Percentiles rank a stretch among this genome's conserved stretches.
Conservation (phyloP, 2,797 vertebrate genomes). For the Lithobates sylvaticus region DNA sequence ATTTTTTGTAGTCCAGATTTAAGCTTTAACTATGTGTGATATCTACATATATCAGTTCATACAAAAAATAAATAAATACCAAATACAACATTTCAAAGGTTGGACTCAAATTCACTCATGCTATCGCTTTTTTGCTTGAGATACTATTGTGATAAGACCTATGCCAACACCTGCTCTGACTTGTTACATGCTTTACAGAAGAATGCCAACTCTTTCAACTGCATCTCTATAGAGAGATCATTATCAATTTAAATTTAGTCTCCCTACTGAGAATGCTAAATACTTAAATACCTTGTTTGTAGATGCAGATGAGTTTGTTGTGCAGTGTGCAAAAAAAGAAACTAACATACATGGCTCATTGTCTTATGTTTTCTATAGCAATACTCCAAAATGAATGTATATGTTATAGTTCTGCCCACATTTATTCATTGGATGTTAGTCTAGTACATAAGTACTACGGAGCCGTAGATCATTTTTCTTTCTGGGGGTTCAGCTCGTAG, state of each 20-base stretch:
- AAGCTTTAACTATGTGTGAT: too few relatives aligned
- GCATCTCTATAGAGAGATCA: not conserved
- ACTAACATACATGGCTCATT: not conserved
- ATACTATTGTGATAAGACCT: not conserved
- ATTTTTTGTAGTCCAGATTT: too few relatives aligned
- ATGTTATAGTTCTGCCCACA: too few relatives aligned
- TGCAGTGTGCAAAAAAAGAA: not conserved
- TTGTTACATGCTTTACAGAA: not conserved
- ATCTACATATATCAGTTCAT: not conserved
- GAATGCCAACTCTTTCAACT: too few relatives aligned
- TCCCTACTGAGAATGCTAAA: not conserved
- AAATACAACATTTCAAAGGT: not conserved
- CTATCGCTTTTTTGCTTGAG: too few relatives aligned
- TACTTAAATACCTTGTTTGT: not conserved
- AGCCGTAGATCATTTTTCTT: too few relatives aligned
- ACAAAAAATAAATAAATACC: too few relatives aligned
- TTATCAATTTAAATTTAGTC: not conserved
- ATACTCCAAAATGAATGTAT: not conserved
- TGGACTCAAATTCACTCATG: too few relatives aligned
- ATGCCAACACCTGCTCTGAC: constrained; percentile 5
- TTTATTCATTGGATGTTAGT: too few relatives aligned
- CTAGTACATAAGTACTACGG: too few relatives aligned
- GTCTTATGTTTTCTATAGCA: not conserved
- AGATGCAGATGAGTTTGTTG: not conserved
- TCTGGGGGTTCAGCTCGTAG: too few relatives aligned